Conservation (phyloP, 2,797 vertebrate species). For the Selene dorsalis region DNA sequence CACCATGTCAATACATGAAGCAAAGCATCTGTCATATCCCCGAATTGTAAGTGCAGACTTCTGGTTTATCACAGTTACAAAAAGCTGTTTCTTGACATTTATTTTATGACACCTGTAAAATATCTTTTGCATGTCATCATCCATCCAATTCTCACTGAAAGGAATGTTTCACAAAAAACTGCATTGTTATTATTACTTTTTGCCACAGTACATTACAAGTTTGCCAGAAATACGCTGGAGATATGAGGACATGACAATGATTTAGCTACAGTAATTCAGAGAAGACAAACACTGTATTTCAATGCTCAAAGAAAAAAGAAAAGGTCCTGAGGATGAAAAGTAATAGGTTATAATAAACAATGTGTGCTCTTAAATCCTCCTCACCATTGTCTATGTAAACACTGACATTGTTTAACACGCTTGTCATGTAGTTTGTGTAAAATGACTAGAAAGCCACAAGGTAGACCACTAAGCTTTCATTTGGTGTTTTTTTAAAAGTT, state of each 20-base stretch:
- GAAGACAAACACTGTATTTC: slow-evolving; percentile 51
- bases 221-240: slow-evolving; percentile 54
- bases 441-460: neutral
- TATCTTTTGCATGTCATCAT: slow-evolving; percentile 30
- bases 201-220: slow-evolving; percentile 59
- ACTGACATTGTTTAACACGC: slow-evolving; percentile 40
- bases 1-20: slow-evolving; percentile 54
- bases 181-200: slow-evolving; percentile 6
- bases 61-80: slow-evolving; percentile 64
- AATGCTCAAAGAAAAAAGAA: slow-evolving; percentile 29
- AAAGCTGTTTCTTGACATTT: slow-evolving; percentile 50
- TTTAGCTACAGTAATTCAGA: slow-evolving; percentile 41
- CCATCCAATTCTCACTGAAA: slow-evolving; percentile 47
- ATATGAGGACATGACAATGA: slow-evolving; percentile 37
- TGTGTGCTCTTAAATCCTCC: slow-evolving; percentile 35
- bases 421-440: slow-evolving; percentile 18
- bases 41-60: slow-evolving; percentile 54
- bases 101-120: slow-evolving; percentile 63
- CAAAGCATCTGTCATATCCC: slow-evolving; percentile 49
- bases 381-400: slow-evolving; percentile 55
- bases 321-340: slow-evolving; percentile 71
- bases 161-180: slow-evolving; percentile 49
- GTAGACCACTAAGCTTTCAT: neutral
- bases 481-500: neutral
- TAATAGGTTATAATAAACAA: slow-evolving; percentile 48